Base-by-base conservation (phyloP, 2,113 vertebrate genomes). In the Myiozetetes cayanensis region DNA sequence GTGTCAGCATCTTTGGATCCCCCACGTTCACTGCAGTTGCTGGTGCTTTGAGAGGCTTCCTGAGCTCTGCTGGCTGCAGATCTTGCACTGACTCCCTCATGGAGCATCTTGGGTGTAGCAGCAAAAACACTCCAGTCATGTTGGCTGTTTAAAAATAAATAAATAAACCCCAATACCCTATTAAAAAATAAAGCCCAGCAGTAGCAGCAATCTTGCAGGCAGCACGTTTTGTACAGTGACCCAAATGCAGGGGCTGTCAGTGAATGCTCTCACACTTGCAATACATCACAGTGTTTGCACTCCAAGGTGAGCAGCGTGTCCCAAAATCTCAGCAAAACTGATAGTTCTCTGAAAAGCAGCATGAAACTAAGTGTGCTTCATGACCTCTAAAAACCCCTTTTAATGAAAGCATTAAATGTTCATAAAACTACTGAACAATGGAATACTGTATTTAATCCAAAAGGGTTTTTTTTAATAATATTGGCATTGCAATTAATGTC, bases 371-470 rank as follows among this genome's bases (percentile, higher is more conserved):
- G 83, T 87, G 35, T 14, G 25, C 67, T 71, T 65, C 50, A 23
- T 71, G 74, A 58, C 49, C 80, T 94, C 90, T 85, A 72, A 87
- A 83, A 87, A 68, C 52, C 41, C 33, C 56, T 86, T 94, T 67
- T 73, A 94, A 92, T 55, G 37, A 93, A 96, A 85, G 53, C 41
- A 71, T 87, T 62, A 78, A 93, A 85, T 70, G 58, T 49, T 74
- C 58, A 52, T 62, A 50, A 81, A 89, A 70, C 72, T 77, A 80
- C 35, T n/a, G 70, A 91, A 74, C 44, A 81, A 86, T 67, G 25
- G 94, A 93, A 95, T 44, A 43, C 73, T 75, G 18, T 62, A 65
- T 52, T 81, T 85, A 81, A 92, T 75, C 67, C 65, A 65, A 82
- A 28, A 1, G 23, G 31, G 8, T 0, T 28, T 41, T 68, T 74